These are phyloP conservation scores for Danio kyathit DNA, from an alignment of 2,797 vertebrate species.

Conservation along the genomic window DNA sequence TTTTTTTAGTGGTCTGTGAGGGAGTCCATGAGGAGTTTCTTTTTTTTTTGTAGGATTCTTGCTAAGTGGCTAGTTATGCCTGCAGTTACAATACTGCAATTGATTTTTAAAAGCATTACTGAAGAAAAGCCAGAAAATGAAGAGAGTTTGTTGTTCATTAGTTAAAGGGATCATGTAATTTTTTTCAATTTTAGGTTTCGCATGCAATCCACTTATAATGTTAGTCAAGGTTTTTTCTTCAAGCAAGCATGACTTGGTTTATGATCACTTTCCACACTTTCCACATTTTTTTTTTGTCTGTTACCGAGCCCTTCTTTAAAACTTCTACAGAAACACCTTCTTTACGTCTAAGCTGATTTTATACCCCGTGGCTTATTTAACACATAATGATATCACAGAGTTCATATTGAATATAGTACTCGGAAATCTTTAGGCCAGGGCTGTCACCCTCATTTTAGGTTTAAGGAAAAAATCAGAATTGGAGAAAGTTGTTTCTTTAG, in stretches of 20 bases:
- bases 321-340: not conserved
- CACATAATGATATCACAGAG: not conserved
- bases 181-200: not conserved
- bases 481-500: too few relatives aligned
- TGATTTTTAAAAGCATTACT: conserved; percentile 6
- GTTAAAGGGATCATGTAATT: not conserved
- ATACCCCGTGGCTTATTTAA: not conserved
- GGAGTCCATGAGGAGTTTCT: not conserved
- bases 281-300: not conserved
- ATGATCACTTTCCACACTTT: not conserved
- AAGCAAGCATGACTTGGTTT: not conserved
- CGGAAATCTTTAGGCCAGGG: too few relatives aligned
- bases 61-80: not conserved
- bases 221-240: not conserved
- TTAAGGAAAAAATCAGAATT: too few relatives aligned
- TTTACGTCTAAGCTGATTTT: not conserved
- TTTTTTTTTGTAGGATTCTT: not conserved
- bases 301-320: not conserved
- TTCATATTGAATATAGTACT: not conserved
- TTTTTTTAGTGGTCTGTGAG: conserved; percentile 27
- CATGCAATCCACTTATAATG: not conserved
- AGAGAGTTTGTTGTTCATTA: not conserved
- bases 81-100: not conserved
- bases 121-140: conserved; percentile 2
- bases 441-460: too few relatives aligned